Evolutionary conservation across 2,113 vertebrate species (phyloP), one percentile per base, ranked within the genome.

Genomic region (Nothobranchius furzeri): DNA sequence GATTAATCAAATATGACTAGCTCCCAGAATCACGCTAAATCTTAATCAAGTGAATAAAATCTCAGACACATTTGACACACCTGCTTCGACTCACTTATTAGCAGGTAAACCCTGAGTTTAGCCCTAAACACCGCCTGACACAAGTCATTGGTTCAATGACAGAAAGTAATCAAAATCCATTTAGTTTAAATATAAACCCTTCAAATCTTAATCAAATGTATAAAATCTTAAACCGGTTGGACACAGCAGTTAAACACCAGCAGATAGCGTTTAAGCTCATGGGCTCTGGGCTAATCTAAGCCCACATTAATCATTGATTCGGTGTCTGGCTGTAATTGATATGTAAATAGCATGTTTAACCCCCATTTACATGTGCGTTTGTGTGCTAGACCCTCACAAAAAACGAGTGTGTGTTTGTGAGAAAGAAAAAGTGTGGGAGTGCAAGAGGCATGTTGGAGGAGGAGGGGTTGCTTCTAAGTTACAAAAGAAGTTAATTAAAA

Each of bases 401-500:
- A 46, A 9, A 12, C 8, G 68, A 47, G 56, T 69, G 82, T 75
- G 80, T 71, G 63, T 64, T 9, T 73, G 64, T 59, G 73, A 42
- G 76, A 58, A 55, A 74, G 24, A 50, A 73, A 0, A 47, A 73
- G 76, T 82, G 87, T 83, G 81, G 73, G 89, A 82, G 86, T 77
- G 87, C 64, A 73, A 68, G 86, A 88, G 82, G 83, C 81, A 78
- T 75, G 79, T 73, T 73, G 81, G 43, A 60, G 68, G 62, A 60
- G 71, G 49, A 55, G 68, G 63, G 76, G 76, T 64, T 9, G 80
- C 59, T 52, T 82, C 74, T 78, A 82, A 89, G 80, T 89, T 89
- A 90, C 89, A 90, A 90, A 89, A 89, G 89, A 90, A 90, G 87
- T 90, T 90, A 90, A 90, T 90, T 90, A 90, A 90, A 90, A 90